Base-by-base conservation (phyloP, 2,888 invertebrate genomes). In the Drosophila pseudotalamancana region DNA sequence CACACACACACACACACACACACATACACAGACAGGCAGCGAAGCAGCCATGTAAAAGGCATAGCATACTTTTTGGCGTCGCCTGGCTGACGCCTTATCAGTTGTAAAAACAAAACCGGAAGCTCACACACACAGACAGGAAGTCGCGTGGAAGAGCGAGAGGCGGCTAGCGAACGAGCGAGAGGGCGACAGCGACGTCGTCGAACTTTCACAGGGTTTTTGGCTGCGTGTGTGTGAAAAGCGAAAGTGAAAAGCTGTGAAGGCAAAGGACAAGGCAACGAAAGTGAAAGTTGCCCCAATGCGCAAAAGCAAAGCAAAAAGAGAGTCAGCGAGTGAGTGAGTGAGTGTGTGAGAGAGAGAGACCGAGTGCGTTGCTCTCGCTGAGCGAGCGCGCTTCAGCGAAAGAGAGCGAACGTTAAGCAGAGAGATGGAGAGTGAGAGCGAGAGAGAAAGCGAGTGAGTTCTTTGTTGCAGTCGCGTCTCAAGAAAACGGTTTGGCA, bases 71-170 rank as follows among this genome's bases (percentile, higher is more conserved):
- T 84, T 82, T 80, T 61, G 64, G 21, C 37, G 62, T 27, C 31
- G 84, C 73, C 87, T 72, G 72, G 65, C 66, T 62, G 74, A 80
- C 77, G 83, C 83, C 88, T 83, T 83, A 83, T 83, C 83, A 83
- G 83, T 81, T 77, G 81, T 77, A 77, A 81, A 89, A 79, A 77
- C 75, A 76, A 88, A 82, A 87, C 89, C 89, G 89, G 90, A 89
- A 90, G 86, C 84, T 63, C 83, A 68, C 81, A 87, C 77, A 66
- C 66, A 75, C 66, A 77, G 72, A 71, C 86, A 87, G 89, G 88
- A 88, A 89, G 86, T 87, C 64, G 63, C 57, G 21, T 5, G 31
- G 6, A 1, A 9, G 40, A 29, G 42, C 37, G 37, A 53, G 53
- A 35, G 42, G 2, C 25, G 0, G 42, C 5, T 25, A 23, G 50